A percentile compares a stretch with the other conserved stretches of the same genome.
Evolutionary conservation across 2,888 invertebrate species (phyloP).

Genomic region (Argyresthia albistria): DNA sequence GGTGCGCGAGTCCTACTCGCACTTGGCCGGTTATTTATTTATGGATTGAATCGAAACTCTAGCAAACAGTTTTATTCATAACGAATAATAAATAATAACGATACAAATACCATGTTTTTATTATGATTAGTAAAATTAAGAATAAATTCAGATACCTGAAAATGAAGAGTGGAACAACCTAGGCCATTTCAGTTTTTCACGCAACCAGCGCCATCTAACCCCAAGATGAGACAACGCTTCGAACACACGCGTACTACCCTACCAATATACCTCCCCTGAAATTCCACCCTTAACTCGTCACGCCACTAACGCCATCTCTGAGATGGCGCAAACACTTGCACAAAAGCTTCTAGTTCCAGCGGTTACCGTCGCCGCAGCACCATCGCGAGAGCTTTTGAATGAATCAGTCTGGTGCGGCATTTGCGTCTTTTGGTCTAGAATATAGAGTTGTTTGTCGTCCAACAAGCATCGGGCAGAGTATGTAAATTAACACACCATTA

Average conservation of each 20-base stretch:
- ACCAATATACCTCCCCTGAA: conserved; percentile 22
- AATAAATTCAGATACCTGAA: too few relatives aligned
- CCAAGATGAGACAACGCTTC: conserved; percentile 13
- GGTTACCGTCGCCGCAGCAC: conserved; percentile 38
- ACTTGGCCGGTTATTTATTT: too few relatives aligned
- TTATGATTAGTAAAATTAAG: too few relatives aligned
- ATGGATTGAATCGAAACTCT: too few relatives aligned
- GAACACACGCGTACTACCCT: conserved; percentile 17
- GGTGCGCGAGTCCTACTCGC: too few relatives aligned
- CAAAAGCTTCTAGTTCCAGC: conserved; percentile 47
- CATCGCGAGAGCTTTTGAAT: conserved; percentile 53
- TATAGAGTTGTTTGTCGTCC: conserved; percentile 35
- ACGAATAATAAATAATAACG: too few relatives aligned
- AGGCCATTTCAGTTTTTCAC: background rate
- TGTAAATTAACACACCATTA: conserved; percentile 71
- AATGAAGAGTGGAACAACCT: background rate
- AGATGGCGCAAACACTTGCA: conserved; percentile 44
- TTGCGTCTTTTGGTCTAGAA: conserved; percentile 19
- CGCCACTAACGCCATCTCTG: conserved; percentile 48
- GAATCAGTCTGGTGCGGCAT: conserved; percentile 25
- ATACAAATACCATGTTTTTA: too few relatives aligned
- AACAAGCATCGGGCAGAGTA: conserved; percentile 42
- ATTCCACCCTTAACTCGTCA: conserved; percentile 8
- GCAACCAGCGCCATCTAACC: conserved; percentile 3
- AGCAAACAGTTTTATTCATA: too few relatives aligned